Base-by-base conservation (phyloP, 2,888 invertebrate species). In the Mimachlamys varia region DNA sequence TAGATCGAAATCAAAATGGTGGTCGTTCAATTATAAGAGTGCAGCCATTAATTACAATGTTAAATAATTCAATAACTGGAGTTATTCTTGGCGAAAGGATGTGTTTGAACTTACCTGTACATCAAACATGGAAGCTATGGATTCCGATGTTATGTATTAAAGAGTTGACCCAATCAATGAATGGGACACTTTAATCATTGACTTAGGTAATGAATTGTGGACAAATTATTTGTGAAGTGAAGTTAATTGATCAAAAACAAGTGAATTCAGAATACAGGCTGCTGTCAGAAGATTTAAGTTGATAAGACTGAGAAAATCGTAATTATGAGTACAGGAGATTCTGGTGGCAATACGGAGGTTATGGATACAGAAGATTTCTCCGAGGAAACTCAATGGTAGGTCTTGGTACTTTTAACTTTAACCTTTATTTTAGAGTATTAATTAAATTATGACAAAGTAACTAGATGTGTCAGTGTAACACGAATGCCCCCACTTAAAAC, bases 1-100 rank as follows among this genome's bases (percentile, higher is more conserved):
- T 76, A 76, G 10, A 33, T 76, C 33, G 76, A 33, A 76, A 76
- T 76, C 76, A 76, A 76, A 76, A 76, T 76, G 22, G 76, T 76
- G 76, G 22, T 76, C 27, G 76, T 76, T 33, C 33, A 33, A 33
- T 76, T 33, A 33, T 27, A 0, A 33, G 33, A 58, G 76, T 22
- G 10, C 22, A 22, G 33, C 33, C 33, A 27, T 76, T 76, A 76
- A 76, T 76, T 27, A 27, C 33, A 33, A 76, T 76, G 76, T 76
- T 76, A 27, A 76, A 76, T 76, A 76, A 27, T 76, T 76, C 33
- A 76, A 76, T 33, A 76, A 22, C 13, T 62, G 62, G 62, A 62
- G 10, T 62, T 22, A 7, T 62, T 17, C 22, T 62, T 62, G 22
- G n/a, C n/a, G 62, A 10, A 7, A 62, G 62, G 22, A n/a, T n/a